Evolutionary conservation across 1,140 invertebrate species (phyloP).

Genomic region (Philotrypesis tridentata): DNA sequence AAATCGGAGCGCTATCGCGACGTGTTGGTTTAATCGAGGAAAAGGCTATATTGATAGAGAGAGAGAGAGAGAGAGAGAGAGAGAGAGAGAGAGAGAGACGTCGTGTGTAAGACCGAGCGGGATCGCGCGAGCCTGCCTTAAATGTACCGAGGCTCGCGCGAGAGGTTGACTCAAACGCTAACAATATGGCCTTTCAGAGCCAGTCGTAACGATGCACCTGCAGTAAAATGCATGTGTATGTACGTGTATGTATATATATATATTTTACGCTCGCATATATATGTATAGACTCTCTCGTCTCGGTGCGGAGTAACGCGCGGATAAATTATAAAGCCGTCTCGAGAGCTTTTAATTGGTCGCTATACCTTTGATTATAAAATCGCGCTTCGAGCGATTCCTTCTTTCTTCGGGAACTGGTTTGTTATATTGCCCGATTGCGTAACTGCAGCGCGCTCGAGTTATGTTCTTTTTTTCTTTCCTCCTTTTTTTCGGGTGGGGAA

Average conservation of each 20-base stretch:
- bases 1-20: too few relatives aligned
- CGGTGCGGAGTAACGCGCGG: not conserved
- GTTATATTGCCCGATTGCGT: not conserved
- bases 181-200: slow-evolving; percentile 30
- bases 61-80: too few relatives aligned
- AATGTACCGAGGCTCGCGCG: slow-evolving; percentile 1
- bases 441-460: not conserved
- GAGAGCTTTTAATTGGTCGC: slow-evolving; percentile 8
- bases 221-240: slow-evolving; percentile 3
- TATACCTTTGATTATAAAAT: not conserved
- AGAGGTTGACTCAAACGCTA: slow-evolving; percentile 14
- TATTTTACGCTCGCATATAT: not conserved
- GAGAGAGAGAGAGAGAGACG: too few relatives aligned
- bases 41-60: not conserved
- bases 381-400: not conserved
- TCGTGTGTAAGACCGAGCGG: not conserved
- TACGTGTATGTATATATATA: too few relatives aligned
- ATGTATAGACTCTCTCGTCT: too few relatives aligned
- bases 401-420: not conserved
- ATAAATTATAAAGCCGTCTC: slow-evolving; percentile 6
- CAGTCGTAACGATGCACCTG: slow-evolving; percentile 18
- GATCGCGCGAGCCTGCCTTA: not conserved
- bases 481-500: not conserved
- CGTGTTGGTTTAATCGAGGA: not conserved
- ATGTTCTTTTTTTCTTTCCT: too few relatives aligned